Conservation (phyloP, 2,113 vertebrate genomes). For the Ictalurus punctatus region DNA sequence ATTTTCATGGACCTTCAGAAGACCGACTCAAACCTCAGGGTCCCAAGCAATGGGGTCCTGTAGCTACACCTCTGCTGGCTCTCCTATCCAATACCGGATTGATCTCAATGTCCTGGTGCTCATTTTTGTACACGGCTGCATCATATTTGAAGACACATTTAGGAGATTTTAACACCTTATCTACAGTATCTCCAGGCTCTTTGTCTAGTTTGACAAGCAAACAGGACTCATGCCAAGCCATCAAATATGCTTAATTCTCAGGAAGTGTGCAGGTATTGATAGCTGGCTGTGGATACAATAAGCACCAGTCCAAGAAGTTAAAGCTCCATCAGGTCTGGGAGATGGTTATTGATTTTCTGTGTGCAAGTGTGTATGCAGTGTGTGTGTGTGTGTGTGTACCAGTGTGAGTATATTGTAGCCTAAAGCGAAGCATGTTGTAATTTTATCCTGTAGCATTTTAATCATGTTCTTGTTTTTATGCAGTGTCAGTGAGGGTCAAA, state of each 20-base stretch:
- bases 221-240: neutral
- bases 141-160: neutral
- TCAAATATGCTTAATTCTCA: neutral
- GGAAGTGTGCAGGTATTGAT: neutral
- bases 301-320: slow-evolving; percentile 25
- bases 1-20: too few relatives aligned
- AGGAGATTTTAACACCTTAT: neutral
- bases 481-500: neutral
- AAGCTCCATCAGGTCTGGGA: slow-evolving; percentile 4
- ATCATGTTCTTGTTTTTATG: neutral
- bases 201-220: neutral
- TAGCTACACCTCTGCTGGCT: neutral
- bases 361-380: neutral
- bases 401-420: neutral
- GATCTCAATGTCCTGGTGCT: neutral
- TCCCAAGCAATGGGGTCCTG: neutral
- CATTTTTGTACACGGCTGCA: neutral
- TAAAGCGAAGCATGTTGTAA: neutral
- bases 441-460: neutral
- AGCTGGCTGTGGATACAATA: slow-evolving; percentile 10
- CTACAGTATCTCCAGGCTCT: neutral
- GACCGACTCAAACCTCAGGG: neutral
- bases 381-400: neutral
- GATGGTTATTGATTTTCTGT: slow-evolving; percentile 15
- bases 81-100: neutral